These are phyloP conservation scores for Anoura caudifer DNA, from an alignment of 2,113 vertebrate genomes.

Conservation along the genomic window DNA sequence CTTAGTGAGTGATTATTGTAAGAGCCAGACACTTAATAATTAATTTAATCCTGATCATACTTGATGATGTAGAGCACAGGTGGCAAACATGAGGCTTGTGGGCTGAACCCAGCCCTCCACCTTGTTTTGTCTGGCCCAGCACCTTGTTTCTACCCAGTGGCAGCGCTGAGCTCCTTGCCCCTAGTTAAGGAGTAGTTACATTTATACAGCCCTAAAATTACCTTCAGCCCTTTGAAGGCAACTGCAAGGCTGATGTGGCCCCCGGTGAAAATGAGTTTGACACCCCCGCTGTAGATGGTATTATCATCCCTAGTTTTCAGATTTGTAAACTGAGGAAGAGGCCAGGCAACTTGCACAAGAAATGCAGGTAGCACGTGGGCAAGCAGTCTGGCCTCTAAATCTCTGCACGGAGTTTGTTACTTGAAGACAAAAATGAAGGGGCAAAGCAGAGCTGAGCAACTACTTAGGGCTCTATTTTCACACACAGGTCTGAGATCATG, in stretches of 20 bases:
- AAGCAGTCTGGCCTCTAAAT: background rate
- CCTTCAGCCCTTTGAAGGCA: too few relatives aligned
- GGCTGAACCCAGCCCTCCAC: too few relatives aligned
- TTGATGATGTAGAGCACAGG: background rate
- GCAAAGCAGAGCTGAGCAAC: background rate
- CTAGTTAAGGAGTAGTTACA: too few relatives aligned
- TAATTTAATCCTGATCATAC: background rate
- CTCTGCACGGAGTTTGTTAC: background rate
- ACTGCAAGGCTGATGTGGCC: too few relatives aligned
- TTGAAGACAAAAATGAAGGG: background rate
- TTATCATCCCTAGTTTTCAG: background rate
- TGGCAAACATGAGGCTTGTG: too few relatives aligned
- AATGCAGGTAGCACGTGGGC: background rate
- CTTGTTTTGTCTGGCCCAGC: too few relatives aligned
- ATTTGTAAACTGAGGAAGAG: background rate
- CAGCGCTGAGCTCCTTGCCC: too few relatives aligned
- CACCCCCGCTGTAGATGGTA: background rate
- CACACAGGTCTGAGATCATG: background rate
- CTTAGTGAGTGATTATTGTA: background rate
- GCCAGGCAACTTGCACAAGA: background rate
- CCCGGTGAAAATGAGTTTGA: too few relatives aligned
- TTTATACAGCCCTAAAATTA: too few relatives aligned
- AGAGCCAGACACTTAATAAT: background rate
- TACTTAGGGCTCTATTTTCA: background rate
- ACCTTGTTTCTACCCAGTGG: too few relatives aligned